Base-by-base conservation (phyloP, 2,797 vertebrate species). In the Cichlasoma orientale region DNA sequence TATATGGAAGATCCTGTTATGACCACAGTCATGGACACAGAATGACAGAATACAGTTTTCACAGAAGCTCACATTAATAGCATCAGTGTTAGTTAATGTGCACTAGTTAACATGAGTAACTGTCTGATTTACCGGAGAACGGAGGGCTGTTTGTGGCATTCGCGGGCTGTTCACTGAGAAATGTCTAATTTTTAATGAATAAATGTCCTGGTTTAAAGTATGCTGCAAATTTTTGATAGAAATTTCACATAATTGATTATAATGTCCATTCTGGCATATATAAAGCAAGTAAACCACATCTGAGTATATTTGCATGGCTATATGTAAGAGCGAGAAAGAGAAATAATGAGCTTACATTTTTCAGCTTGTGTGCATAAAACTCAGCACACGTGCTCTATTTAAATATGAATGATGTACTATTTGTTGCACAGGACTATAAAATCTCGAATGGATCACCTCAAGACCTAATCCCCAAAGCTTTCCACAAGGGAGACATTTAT, bases 161-260 rank as follows among this genome's bases (percentile, higher is more conserved):
- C 55, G 1, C 59, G 38, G 11, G 50, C 25, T 18, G 33, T 33
- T 36, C 33, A 41, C 18, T 56, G 58, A 83, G 23, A 74, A 66
- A 50, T 7, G 8, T 6, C 50, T 54, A 1, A 19, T 56, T 68
- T 79, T 47, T 55, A 36, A n/a, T 71, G 13, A 83, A 54, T 69
- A 50, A 75, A 80, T 78, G 57, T 29, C 56, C 74, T 77, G 71
- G 2, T 82, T 75, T 77, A 77, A 61, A 31, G 50, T 33, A 18
- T 52, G 14, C 33, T 79, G 57, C 56, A 80, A 50, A 75, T 68
- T 29, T 68, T 36, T 36, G 1, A 82, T 72, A 66, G 19, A 14
- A 19, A 53, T 14, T 74, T 3, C 54, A 25, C 73, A 78, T 83
- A 3, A 84, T 83, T 76, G 1, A 79, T 61, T 78, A 56, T 70